Percentiles rank a stretch among this genome's conserved stretches.
Evolutionary conservation across 2,888 invertebrate species (phyloP).

Genomic region (Zonitis immaculata): DNA sequence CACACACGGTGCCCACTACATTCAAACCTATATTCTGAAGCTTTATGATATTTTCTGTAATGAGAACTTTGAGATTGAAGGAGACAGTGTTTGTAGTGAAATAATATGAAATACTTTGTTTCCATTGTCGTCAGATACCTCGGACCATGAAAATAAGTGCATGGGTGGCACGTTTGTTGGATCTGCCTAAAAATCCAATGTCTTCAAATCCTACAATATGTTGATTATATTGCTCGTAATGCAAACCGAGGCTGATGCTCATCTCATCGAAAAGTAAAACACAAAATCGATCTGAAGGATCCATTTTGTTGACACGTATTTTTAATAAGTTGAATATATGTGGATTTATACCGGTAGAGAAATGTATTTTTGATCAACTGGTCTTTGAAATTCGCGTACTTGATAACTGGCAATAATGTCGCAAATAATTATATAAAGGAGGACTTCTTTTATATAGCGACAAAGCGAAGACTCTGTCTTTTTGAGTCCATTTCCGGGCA

Average conservation of each 20-base stretch:
- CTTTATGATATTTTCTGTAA: background rate
- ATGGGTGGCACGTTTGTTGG: background rate
- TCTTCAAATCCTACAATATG: background rate
- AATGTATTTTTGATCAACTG: background rate
- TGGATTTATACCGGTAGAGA: background rate
- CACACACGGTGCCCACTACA: background rate
- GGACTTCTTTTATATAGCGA: constrained; percentile 20
- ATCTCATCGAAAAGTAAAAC: background rate
- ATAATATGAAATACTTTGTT: background rate
- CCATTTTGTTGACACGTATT: background rate
- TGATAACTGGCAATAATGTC: background rate
- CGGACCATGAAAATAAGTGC: background rate
- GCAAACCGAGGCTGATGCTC: background rate
- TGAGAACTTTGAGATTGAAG: background rate
- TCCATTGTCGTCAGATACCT: background rate
- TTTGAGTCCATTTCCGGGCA: background rate
- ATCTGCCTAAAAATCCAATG: too few species aligned
- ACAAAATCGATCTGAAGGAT: background rate
- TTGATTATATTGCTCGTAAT: background rate
- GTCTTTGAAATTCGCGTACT: background rate
- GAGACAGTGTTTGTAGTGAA: background rate
- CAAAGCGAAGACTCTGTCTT: constrained; percentile 11
- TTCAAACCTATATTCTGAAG: background rate
- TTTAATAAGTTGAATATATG: background rate
- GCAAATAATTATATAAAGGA: background rate